phyloP scores from a whole-genome alignment of 2,888 invertebrate genomes.

The Mylabris sibirica region DNA sequence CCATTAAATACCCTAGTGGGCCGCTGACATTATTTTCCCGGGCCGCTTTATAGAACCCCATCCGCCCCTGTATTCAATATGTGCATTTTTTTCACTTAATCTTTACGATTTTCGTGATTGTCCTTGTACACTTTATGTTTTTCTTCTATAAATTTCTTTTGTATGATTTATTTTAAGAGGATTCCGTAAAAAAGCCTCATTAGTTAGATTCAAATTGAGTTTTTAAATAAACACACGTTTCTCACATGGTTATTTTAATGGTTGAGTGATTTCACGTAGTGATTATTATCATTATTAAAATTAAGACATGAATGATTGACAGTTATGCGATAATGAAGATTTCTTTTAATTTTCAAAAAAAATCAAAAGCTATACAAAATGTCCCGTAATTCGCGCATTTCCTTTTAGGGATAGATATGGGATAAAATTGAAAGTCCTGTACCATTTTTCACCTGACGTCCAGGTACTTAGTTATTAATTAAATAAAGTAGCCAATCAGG shows the following conservation, averaged over 20 bases:
- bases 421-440: too few species aligned
- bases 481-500: too few species aligned
- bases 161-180: background rate
- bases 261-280: background rate
- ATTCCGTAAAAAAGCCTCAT: too few species aligned
- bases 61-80: conserved; percentile 8
- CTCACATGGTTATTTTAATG: background rate
- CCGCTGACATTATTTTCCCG: too few species aligned
- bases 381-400: too few species aligned
- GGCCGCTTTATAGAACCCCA: too few species aligned
- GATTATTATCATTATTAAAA: background rate
- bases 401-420: too few species aligned
- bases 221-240: background rate
- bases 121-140: background rate
- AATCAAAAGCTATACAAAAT: too few species aligned
- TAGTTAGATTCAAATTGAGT: too few species aligned
- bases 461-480: too few species aligned
- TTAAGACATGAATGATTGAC: background rate
- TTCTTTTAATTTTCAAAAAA: background rate
- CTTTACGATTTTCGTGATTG: background rate
- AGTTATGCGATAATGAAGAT: background rate
- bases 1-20: too few species aligned
- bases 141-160: background rate
- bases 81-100: background rate
- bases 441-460: too few species aligned